These are phyloP conservation scores for Muscidifurax raptorellus DNA, from an alignment of 1,140 invertebrate genomes.

Conservation along the genomic window DNA sequence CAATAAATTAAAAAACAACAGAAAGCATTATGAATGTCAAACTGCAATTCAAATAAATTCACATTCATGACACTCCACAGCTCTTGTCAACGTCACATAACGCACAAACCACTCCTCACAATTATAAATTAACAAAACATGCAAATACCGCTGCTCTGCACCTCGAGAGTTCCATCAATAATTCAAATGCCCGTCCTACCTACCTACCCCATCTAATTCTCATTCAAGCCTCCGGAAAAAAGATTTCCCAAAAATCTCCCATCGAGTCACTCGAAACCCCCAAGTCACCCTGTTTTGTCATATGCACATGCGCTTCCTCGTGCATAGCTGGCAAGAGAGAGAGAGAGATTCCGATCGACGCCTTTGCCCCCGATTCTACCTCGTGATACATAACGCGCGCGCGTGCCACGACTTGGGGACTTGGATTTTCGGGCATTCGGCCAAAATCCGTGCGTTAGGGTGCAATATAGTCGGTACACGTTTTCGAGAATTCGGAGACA, in stretches of 20 bases:
- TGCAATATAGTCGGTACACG: neutral
- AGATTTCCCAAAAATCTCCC: constrained; percentile 34
- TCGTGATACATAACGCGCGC: neutral
- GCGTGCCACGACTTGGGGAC: neutral
- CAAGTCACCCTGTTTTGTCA: constrained; percentile 49
- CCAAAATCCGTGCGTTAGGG: neutral
- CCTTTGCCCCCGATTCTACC: neutral
- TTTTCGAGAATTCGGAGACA: neutral
- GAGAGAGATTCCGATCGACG: constrained; percentile 35
- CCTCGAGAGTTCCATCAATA: constrained; percentile 22
- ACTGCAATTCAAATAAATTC: no score
- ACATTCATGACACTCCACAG: neutral
- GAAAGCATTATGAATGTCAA: no score
- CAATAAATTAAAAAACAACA: no score
- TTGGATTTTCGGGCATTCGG: neutral
- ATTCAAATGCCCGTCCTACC: neutral
- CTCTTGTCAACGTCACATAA: neutral
- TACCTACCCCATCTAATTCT: neutral
- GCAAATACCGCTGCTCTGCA: neutral
- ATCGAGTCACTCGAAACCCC: constrained; percentile 7
- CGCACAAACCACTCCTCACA: neutral
- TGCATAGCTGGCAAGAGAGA: constrained; percentile 12
- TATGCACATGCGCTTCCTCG: neutral
- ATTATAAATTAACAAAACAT: neutral
- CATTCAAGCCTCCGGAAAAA: neutral